Evolutionary conservation across 2,888 invertebrate genomes (phyloP).

Genomic region (Brenthis daphne): DNA sequence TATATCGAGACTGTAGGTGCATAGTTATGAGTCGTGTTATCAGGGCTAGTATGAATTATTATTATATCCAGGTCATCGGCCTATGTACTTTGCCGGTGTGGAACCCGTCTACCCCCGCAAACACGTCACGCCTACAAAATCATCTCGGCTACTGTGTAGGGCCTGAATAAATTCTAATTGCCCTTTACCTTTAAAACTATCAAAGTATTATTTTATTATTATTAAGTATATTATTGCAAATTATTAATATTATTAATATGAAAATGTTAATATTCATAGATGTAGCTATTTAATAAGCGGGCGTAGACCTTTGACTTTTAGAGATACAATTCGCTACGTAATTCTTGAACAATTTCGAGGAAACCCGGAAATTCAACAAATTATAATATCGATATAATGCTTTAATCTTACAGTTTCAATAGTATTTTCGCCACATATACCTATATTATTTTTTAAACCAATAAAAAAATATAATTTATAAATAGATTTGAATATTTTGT

Average conservation of each 20-base stretch:
- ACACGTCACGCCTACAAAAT: slow-evolving; percentile 37
- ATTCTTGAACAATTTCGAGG: slow-evolving; percentile 13
- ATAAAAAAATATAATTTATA: too few relatives aligned
- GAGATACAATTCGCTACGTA: neutral
- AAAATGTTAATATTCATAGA: neutral
- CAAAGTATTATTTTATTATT: neutral
- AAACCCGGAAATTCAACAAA: slow-evolving; percentile 8
- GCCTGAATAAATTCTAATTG: slow-evolving; percentile 12
- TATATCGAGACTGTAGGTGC: slow-evolving; percentile 4
- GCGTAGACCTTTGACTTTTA: slow-evolving; percentile 20
- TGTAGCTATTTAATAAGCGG: neutral
- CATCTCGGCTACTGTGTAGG: slow-evolving; percentile 34
- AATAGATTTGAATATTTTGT: too few relatives aligned
- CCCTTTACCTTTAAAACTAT: neutral
- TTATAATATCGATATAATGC: neutral
- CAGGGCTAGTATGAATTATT: slow-evolving; percentile 34
- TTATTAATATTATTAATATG: neutral
- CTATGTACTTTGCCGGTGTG: slow-evolving; percentile 35
- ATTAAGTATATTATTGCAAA: neutral
- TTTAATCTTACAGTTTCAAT: neutral
- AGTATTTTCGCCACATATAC: neutral
- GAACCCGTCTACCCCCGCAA: slow-evolving; percentile 44
- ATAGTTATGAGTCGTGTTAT: slow-evolving; percentile 20
- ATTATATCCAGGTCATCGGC: slow-evolving; percentile 39
- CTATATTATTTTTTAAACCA: too few relatives aligned